These are phyloP conservation scores for Telmatherina bonti DNA, from an alignment of 2,797 vertebrate genomes.

Conservation along the genomic window DNA sequence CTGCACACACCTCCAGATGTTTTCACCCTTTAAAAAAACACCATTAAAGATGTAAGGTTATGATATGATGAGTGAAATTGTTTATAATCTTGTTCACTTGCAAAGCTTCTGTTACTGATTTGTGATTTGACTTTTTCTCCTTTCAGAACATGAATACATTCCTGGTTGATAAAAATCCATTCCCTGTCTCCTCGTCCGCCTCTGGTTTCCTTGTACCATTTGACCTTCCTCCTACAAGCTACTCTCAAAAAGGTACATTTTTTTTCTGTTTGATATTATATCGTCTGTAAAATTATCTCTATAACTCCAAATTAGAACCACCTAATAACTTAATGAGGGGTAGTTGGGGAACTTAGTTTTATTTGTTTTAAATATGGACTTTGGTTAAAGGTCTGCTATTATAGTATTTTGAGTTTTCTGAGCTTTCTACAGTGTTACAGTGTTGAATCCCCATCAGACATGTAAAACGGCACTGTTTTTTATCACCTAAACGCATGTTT, in stretches of 20 bases:
- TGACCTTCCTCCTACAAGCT: conserved; percentile 83
- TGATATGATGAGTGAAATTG: rapidly evolving
- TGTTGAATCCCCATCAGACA: no score
- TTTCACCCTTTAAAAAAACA: neutral
- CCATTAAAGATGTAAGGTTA: neutral
- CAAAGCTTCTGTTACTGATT: neutral
- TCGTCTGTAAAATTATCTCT: neutral
- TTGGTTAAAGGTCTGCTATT: no score
- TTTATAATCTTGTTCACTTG: rapidly evolving
- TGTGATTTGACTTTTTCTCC: conserved; percentile 14
- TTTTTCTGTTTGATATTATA: neutral
- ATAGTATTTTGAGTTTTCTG: no score
- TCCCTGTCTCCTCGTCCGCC: conserved; percentile 74
- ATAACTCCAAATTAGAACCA: no score
- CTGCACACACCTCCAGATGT: neutral
- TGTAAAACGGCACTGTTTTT: no score
- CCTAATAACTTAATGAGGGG: no score
- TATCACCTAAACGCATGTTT: no score
- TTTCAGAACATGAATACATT: conserved; percentile 82
- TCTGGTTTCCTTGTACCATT: conserved; percentile 83
- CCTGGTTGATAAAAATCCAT: conserved; percentile 76
- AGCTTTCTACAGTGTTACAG: no score
- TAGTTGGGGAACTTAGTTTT: no score
- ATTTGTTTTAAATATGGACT: no score
- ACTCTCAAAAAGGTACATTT: conserved; percentile 78